phyloP scores from a whole-genome alignment of 2,113 vertebrate species.

The Alligator sinensis region DNA sequence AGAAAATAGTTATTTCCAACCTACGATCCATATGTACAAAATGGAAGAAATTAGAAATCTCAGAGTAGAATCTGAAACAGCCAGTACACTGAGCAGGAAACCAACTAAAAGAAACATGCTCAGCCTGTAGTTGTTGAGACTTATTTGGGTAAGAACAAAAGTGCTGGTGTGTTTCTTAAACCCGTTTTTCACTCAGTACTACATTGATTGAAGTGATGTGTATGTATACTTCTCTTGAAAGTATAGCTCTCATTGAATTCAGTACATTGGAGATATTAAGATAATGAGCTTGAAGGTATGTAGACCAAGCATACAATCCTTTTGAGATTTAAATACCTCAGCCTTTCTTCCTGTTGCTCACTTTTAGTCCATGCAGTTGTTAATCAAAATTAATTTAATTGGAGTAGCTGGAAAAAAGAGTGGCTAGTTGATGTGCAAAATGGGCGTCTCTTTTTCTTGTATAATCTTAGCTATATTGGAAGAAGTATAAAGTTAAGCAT shows the following conservation, averaged over 20 bases:
- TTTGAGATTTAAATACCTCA: too few species aligned
- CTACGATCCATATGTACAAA: neutral
- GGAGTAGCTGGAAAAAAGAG: neutral
- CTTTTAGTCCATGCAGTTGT: neutral
- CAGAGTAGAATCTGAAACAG: neutral
- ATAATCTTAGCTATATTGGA: neutral
- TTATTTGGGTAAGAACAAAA: neutral
- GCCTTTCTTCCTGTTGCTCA: too few species aligned
- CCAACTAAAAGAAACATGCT: neutral
- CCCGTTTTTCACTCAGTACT: neutral
- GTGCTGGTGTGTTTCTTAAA: neutral
- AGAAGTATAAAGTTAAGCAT: neutral
- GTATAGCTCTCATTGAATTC: neutral
- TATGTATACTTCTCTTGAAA: neutral
- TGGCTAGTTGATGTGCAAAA: neutral
- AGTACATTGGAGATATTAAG: neutral
- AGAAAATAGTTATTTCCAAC: neutral
- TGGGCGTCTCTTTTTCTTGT: neutral
- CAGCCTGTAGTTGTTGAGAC: neutral
- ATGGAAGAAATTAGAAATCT: neutral
- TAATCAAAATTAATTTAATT: neutral
- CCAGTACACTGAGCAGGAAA: neutral
- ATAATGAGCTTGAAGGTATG: neutral
- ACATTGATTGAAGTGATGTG: too few species aligned
- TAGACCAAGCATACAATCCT: too few species aligned